A percentile compares a stretch with the other conserved stretches of the same genome.
Conservation (phyloP, 2,797 vertebrate genomes). For the Allochrocebus solatus region DNA sequence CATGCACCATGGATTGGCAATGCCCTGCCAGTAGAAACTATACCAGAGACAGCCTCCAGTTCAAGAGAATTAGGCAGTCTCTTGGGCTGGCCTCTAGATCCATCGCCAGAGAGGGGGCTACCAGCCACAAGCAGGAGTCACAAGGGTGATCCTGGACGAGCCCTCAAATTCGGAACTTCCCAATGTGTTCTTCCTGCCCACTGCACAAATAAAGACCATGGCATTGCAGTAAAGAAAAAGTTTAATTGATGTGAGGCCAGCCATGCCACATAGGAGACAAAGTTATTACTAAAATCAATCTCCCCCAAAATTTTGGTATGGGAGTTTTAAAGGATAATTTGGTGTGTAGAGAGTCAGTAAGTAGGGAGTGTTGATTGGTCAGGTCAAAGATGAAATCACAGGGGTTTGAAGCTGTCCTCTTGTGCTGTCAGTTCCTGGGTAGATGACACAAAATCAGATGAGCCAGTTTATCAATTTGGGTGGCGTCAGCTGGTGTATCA, state of each 20-base stretch:
- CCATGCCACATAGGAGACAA: not conserved
- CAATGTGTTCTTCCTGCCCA: not conserved
- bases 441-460: not conserved
- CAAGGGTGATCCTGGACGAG: not conserved
- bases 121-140: not conserved
- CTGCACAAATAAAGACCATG: not conserved
- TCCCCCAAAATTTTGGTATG: not conserved
- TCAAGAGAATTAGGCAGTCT: not conserved
- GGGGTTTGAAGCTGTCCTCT: not conserved
- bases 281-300: not conserved
- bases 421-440: not conserved
- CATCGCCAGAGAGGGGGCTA: not conserved
- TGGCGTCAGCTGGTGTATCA: not conserved
- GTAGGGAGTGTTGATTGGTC: not conserved
- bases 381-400: not conserved
- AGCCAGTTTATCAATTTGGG: not conserved
- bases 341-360: not conserved
- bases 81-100: not conserved
- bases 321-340: not conserved
- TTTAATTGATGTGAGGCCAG: not conserved
- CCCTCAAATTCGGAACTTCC: not conserved
- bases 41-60: not conserved
- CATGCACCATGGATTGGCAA: not conserved
- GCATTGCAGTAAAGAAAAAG: not conserved
- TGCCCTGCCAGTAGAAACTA: not conserved